These are phyloP conservation scores for Mus spicilegus DNA, from an alignment of 2,113 vertebrate genomes.

Conservation along the genomic window DNA sequence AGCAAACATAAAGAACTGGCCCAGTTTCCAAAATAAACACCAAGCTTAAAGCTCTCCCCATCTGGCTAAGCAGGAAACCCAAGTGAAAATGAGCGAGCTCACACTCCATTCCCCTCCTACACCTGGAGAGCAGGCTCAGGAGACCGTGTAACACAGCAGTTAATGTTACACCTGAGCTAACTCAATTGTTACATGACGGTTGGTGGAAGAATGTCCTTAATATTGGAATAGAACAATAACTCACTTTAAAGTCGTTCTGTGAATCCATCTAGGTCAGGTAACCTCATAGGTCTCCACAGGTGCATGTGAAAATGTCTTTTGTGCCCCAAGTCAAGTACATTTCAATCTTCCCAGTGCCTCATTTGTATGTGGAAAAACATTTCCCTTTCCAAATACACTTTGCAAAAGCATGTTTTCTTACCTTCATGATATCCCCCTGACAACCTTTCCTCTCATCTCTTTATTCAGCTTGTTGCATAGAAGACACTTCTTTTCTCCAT, in stretches of 20 bases:
- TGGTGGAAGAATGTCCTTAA: not conserved
- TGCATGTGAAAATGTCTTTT: not conserved
- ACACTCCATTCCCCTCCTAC: slow-evolving; percentile 56
- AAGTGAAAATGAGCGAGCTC: slow-evolving; percentile 57
- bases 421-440: not conserved
- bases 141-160: not conserved
- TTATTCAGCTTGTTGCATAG: not conserved
- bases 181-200: not conserved
- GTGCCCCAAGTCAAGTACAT: not conserved
- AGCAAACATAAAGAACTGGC: slow-evolving; percentile 60
- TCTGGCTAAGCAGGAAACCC: slow-evolving; percentile 71
- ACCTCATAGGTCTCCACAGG: not conserved
- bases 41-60: slow-evolving; percentile 54
- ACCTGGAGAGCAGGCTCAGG: slow-evolving; percentile 22
- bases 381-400: not conserved
- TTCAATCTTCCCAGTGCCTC: not conserved
- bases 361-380: not conserved
- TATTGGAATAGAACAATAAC: not conserved
- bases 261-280: not conserved
- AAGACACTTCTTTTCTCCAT: not conserved
- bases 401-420: slow-evolving; percentile 1
- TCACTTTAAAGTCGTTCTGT: not conserved
- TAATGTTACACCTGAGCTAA: not conserved
- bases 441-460: not conserved
- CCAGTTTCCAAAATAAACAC: slow-evolving; percentile 63